phyloP scores from a whole-genome alignment of 1,140 invertebrate species.

The Drosophila ironensis region DNA sequence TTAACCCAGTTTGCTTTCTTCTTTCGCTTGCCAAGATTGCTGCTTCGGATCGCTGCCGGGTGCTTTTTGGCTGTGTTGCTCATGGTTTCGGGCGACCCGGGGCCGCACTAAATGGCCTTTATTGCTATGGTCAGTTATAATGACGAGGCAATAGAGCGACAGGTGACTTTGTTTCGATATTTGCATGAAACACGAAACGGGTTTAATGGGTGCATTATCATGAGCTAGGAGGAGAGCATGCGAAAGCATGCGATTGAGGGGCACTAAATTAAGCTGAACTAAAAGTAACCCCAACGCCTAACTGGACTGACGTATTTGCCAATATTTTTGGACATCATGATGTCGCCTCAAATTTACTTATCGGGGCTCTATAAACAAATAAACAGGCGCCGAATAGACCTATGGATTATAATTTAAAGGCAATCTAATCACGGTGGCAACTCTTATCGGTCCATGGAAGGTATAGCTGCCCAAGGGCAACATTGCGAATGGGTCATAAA shows the following conservation, averaged over 20 bases:
- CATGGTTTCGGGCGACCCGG: conserved; percentile 34
- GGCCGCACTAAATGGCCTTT: conserved; percentile 50
- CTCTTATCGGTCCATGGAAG: conserved; percentile 22
- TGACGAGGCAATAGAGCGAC: conserved; percentile 47
- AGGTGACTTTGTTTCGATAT: conserved; percentile 44
- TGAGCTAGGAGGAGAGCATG: neutral
- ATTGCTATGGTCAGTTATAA: conserved; percentile 67
- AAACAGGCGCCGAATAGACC: conserved; percentile 10
- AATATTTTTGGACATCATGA: conserved; percentile 31
- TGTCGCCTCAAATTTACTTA: conserved; percentile 11
- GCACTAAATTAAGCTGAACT: neutral
- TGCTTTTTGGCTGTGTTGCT: conserved; percentile 30
- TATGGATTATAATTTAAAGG: conserved; percentile 40
- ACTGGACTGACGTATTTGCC: conserved; percentile 17
- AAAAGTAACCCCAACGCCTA: conserved; percentile 10
- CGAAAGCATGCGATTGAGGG: neutral
- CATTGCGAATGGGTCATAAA: conserved; percentile 25
- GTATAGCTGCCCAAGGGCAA: conserved; percentile 12
- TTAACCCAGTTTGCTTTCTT: conserved; percentile 77
- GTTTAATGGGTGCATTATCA: conserved; percentile 22
- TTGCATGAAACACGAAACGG: conserved; percentile 27
- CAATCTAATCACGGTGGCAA: conserved; percentile 31
- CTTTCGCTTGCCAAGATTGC: conserved; percentile 41
- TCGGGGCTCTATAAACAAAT: conserved; percentile 11
- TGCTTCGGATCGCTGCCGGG: neutral